These are phyloP conservation scores for Leptodactylus fallax DNA, from an alignment of 2,797 vertebrate species.

Conservation along the genomic window DNA sequence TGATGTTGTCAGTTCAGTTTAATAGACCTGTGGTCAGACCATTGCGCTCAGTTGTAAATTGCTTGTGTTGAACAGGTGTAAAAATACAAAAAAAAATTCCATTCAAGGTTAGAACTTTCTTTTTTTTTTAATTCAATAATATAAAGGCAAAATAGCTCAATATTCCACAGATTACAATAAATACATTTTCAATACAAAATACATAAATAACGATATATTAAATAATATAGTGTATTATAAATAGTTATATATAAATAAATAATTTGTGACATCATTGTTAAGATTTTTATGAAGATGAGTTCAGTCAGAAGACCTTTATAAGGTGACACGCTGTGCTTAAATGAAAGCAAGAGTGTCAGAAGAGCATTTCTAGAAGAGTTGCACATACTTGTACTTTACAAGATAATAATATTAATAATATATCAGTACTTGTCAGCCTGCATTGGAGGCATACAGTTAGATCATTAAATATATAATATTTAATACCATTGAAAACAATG, in stretches of 20 bases:
- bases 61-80: too few relatives aligned
- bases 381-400: too few relatives aligned
- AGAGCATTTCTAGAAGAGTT: too few relatives aligned
- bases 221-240: conserved; percentile 1
- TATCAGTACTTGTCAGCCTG: conserved; percentile 17
- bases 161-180: background rate
- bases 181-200: background rate
- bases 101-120: background rate
- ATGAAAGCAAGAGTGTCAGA: too few relatives aligned
- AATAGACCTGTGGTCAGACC: too few relatives aligned
- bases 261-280: background rate
- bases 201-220: conserved; percentile 16
- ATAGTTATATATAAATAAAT: conserved; percentile 23
- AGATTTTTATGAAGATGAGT: background rate
- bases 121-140: conserved; percentile 4
- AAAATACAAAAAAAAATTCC: background rate
- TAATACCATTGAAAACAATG: background rate
- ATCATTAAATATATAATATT: conserved; percentile 54
- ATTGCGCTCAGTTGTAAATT: too few relatives aligned
- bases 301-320: background rate
- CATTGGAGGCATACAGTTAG: conserved; percentile 41
- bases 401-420: background rate
- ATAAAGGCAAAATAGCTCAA: background rate
- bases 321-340: too few relatives aligned
- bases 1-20: too few relatives aligned